phyloP scores from a whole-genome alignment of 2,888 invertebrate genomes.

The Plebejus argus region DNA sequence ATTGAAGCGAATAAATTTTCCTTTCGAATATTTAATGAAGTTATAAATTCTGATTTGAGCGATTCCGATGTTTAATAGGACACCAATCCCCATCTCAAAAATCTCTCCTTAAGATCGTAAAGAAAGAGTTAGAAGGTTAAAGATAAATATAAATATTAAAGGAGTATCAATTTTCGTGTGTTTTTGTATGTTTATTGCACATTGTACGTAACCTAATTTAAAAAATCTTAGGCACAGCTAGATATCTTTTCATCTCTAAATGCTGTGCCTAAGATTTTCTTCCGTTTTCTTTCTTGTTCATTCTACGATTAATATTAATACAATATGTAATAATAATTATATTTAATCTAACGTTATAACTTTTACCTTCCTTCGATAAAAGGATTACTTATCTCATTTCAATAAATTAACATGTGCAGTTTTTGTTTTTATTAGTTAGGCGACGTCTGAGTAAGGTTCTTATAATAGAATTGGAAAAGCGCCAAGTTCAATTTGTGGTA shows the following conservation, averaged over 20 bases:
- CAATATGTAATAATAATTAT: not conserved
- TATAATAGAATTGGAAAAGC: constrained; percentile 62
- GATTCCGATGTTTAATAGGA: not conserved
- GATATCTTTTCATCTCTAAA: no score
- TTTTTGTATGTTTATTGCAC: no score
- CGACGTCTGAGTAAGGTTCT: constrained; percentile 44
- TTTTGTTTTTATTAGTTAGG: constrained; percentile 43
- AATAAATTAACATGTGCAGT: constrained; percentile 41
- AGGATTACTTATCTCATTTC: not conserved
- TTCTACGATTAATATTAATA: no score
- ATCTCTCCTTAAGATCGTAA: not conserved
- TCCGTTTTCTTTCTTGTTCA: no score
- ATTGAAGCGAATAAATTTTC: not conserved
- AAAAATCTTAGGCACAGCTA: no score
- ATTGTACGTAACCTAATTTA: no score
- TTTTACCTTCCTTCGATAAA: not conserved
- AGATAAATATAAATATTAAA: no score
- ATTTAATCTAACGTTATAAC: not conserved
- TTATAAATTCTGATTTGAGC: constrained; percentile 3
- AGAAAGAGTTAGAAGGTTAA: no score
- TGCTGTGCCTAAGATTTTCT: no score
- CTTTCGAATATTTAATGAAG: not conserved
- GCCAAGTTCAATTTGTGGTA: constrained; percentile 68
- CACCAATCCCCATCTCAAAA: not conserved
- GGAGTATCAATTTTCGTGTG: no score